Percentiles rank a stretch among this genome's conserved stretches.
These are phyloP conservation scores for Nomada flava DNA, from an alignment of 2,888 invertebrate genomes.

Conservation along the genomic window DNA sequence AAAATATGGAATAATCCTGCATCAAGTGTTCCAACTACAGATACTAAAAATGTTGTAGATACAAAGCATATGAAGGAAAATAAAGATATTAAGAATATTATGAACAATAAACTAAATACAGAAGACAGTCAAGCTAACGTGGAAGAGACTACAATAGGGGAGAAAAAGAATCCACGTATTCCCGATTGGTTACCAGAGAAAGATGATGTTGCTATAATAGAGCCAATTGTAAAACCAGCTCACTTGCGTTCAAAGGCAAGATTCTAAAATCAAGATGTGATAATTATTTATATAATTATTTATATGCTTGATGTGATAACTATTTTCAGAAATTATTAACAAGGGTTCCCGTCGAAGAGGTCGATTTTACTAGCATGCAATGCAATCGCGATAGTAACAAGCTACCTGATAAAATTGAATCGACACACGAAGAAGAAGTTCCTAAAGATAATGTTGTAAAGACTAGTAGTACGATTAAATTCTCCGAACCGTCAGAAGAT, in stretches of 20 bases:
- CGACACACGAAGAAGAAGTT: neutral
- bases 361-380: slow-evolving; percentile 41
- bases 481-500: neutral
- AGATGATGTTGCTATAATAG: slow-evolving; percentile 81
- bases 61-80: slow-evolving; percentile 20
- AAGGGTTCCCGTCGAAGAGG: slow-evolving; percentile 85
- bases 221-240: slow-evolving; percentile 87
- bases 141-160: neutral
- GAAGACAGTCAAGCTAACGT: slow-evolving; percentile 13
- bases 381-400: neutral
- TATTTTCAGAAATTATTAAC: slow-evolving; percentile 86
- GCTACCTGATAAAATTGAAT: neutral
- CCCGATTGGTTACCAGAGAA: slow-evolving; percentile 84
- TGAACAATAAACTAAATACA: slow-evolving; percentile 21
- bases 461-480: neutral
- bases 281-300: slow-evolving; percentile 24
- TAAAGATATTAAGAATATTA: slow-evolving; percentile 35
- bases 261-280: slow-evolving; percentile 23
- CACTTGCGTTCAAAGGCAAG: slow-evolving; percentile 88
- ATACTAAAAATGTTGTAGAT: slow-evolving; percentile 33
- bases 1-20: slow-evolving; percentile 53
- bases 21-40: slow-evolving; percentile 14
- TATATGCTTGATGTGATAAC: slow-evolving; percentile 18
- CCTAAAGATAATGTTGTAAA: neutral
- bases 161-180: slow-evolving; percentile 73